Evolutionary conservation across 1,140 invertebrate genomes (phyloP).

Genomic region (Trachymyrmex septentrionalis): DNA sequence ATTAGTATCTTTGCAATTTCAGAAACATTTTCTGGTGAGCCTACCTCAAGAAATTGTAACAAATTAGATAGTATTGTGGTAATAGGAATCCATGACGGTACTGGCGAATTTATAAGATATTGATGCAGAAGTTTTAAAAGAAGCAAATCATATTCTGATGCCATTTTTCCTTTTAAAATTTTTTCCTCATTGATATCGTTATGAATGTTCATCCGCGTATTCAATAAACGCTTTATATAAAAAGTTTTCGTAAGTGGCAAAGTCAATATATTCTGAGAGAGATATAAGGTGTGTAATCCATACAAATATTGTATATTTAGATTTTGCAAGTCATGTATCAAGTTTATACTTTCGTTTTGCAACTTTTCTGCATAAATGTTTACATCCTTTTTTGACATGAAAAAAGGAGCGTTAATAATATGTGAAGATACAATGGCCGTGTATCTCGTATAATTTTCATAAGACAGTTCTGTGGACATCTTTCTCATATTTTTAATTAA

Average conservation of each 20-base stretch:
- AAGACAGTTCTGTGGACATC: slow-evolving; percentile 23
- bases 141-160: slow-evolving; percentile 68
- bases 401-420: slow-evolving; percentile 44
- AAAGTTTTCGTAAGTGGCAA: not conserved
- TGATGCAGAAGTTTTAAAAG: slow-evolving; percentile 62
- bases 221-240: slow-evolving; percentile 36
- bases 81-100: slow-evolving; percentile 39
- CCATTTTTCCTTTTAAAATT: slow-evolving; percentile 65
- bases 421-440: slow-evolving; percentile 26
- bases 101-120: slow-evolving; percentile 45
- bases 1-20: slow-evolving; percentile 63
- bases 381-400: slow-evolving; percentile 50
- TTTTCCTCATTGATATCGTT: not conserved
- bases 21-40: slow-evolving; percentile 65
- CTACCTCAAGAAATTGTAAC: slow-evolving; percentile 58
- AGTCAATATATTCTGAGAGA: slow-evolving; percentile 43
- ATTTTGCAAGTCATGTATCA: slow-evolving; percentile 52
- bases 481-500: slow-evolving; percentile 59
- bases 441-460: slow-evolving; percentile 62
- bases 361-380: slow-evolving; percentile 46
- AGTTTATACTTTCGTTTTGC: slow-evolving; percentile 47
- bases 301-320: slow-evolving; percentile 63
- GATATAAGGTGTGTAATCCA: slow-evolving; percentile 66
- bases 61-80: slow-evolving; percentile 44
- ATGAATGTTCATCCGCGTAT: not conserved